Percentiles rank a stretch among this genome's conserved stretches.
phyloP scores from a whole-genome alignment of 2,888 invertebrate species.

The Nemapogon koenigi region DNA sequence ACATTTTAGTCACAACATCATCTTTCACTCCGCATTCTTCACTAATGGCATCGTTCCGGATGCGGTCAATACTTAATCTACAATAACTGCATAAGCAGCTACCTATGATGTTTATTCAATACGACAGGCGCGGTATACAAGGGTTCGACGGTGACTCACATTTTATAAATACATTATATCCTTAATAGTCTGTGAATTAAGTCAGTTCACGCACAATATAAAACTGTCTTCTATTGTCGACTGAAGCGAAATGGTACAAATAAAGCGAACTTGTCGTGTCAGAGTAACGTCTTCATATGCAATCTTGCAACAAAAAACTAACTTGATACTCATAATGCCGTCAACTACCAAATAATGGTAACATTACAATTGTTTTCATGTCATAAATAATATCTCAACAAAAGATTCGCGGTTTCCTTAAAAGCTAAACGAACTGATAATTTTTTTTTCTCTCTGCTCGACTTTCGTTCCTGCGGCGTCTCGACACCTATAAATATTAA shows the following conservation, averaged over 20 bases:
- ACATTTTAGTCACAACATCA: no score
- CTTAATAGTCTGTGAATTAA: conserved; percentile 22
- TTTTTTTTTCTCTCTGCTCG: conserved; percentile 52
- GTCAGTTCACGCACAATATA: conserved; percentile 28
- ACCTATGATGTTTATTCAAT: no score
- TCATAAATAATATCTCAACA: conserved; percentile 61
- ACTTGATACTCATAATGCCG: conserved; percentile 56
- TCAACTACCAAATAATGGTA: conserved; percentile 61
- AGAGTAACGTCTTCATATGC: conserved; percentile 43
- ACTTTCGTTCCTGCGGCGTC: conserved; percentile 53
- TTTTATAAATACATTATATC: no score
- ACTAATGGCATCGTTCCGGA: neutral
- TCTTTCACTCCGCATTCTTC: no score
- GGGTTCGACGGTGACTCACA: no score
- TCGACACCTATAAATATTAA: conserved; percentile 61
- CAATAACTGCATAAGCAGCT: no score
- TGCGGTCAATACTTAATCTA: no score
- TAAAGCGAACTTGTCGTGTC: conserved; percentile 23
- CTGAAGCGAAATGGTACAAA: conserved; percentile 22
- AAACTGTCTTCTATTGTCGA: conserved; percentile 27
- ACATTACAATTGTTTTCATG: conserved; percentile 60
- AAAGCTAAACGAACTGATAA: conserved; percentile 63
- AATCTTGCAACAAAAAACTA: conserved; percentile 34
- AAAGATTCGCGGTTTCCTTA: conserved; percentile 63
- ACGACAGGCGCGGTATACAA: no score